These are phyloP conservation scores for Bolinopsis microptera DNA, from an alignment of 37 sponge, comb jelly and placozoan species.

Conservation along the genomic window DNA sequence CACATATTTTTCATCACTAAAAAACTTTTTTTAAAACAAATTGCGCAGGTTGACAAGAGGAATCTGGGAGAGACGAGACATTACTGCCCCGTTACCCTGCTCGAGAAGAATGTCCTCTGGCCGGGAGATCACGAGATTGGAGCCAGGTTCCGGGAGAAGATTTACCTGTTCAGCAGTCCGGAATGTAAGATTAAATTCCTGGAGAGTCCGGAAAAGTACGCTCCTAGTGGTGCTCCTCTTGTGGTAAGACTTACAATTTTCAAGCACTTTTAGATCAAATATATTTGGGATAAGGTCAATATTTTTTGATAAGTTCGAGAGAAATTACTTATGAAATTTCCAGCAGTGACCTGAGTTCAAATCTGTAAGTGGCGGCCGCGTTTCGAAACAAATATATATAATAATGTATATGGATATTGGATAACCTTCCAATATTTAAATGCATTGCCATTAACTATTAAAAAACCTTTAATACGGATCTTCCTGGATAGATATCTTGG, in stretches of 20 bases:
- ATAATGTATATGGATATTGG: too few relatives aligned
- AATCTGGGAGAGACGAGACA: conserved; percentile 79
- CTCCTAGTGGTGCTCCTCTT: conserved; percentile 66
- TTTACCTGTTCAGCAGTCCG: conserved; percentile 83
- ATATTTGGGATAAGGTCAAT: too few relatives aligned
- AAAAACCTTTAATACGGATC: too few relatives aligned
- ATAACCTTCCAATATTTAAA: too few relatives aligned
- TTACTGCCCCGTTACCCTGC: conserved; percentile 93
- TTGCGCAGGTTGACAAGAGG: conserved; percentile 41
- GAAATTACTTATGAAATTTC: neutral
- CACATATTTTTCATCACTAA: too few relatives aligned
- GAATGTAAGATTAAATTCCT: conserved; percentile 84
- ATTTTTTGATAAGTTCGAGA: neutral
- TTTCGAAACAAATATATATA: too few relatives aligned
- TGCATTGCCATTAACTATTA: too few relatives aligned
- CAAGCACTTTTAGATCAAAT: too few relatives aligned
- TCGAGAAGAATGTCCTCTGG: conserved; percentile 78
- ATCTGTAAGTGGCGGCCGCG: too few relatives aligned
- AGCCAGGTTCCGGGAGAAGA: conserved; percentile 77
- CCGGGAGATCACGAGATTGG: conserved; percentile 74
- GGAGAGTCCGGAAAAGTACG: conserved; percentile 70
- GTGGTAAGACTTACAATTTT: conserved; percentile 70
- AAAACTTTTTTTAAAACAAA: too few relatives aligned
- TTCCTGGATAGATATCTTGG: too few relatives aligned
- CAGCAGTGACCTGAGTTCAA: too few relatives aligned